phyloP scores from a whole-genome alignment of 2,113 vertebrate genomes.

The Nothoprocta pentlandii region DNA sequence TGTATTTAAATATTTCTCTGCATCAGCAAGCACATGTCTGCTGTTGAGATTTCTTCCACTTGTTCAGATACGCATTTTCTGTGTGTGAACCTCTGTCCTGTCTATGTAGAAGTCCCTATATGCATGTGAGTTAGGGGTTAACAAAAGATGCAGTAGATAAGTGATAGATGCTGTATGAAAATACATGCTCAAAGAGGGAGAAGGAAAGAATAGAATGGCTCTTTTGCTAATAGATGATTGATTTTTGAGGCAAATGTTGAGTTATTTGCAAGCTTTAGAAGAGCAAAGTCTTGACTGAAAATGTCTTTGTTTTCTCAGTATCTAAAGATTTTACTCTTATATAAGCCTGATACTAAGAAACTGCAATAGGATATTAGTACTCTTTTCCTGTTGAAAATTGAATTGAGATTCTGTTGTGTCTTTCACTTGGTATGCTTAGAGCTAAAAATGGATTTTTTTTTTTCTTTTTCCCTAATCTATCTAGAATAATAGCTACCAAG shows the following conservation, averaged over 20 bases:
- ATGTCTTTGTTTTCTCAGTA: not conserved
- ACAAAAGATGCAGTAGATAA: not conserved
- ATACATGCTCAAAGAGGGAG: not conserved
- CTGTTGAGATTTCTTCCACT: not conserved
- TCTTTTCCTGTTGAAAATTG: not conserved
- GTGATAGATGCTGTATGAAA: not conserved
- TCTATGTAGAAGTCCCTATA: not conserved
- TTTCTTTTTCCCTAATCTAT: not conserved
- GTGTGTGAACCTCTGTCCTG: not conserved
- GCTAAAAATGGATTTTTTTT: not conserved
- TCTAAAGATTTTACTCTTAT: not conserved
- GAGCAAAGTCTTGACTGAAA: not conserved
- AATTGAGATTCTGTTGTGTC: not conserved
- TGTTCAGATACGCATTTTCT: not conserved
- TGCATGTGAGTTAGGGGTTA: not conserved
- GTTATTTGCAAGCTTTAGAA: not conserved
- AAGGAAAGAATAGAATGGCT: not conserved
- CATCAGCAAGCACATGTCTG: not conserved
- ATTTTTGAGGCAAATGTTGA: not conserved
- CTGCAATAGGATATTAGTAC: not conserved
- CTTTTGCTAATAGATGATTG: not conserved
- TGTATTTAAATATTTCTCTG: not conserved
- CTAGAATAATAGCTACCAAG: slow-evolving; percentile 9
- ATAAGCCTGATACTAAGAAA: not conserved
- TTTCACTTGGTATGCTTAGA: not conserved